phyloP scores from a whole-genome alignment of 1,140 invertebrate species.

The Drosophila melanogaster region DNA sequence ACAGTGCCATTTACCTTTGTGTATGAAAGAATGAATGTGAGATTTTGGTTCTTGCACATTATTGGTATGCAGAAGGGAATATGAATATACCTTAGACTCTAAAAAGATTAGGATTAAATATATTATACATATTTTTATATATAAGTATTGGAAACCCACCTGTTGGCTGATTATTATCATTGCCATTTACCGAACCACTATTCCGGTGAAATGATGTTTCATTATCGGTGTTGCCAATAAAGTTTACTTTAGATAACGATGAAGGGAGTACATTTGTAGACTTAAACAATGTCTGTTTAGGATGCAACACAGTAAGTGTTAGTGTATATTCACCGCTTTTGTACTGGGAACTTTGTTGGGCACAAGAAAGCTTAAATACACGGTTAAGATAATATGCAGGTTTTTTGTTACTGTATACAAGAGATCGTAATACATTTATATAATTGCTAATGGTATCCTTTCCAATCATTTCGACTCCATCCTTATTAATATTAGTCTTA shows the following conservation, averaged over 20 bases:
- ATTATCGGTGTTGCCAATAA: slow-evolving; percentile 29
- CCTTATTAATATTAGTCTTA: slow-evolving; percentile 86
- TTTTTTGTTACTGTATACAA: slow-evolving; percentile 96
- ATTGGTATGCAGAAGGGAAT: slow-evolving; percentile 76
- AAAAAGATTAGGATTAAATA: slow-evolving; percentile 14
- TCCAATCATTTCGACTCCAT: slow-evolving; percentile 92
- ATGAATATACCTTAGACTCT: slow-evolving; percentile 77
- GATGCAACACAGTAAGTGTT: slow-evolving; percentile 91
- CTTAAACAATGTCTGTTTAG: slow-evolving; percentile 85
- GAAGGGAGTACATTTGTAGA: slow-evolving; percentile 51
- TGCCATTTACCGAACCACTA: slow-evolving; percentile 9
- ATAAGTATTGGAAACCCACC: slow-evolving; percentile 21
- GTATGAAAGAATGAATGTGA: slow-evolving; percentile 67
- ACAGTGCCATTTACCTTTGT: slow-evolving; percentile 59
- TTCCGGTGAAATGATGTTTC: slow-evolving; percentile 23
- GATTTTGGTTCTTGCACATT: slow-evolving; percentile 79
- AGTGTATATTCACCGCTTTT: slow-evolving; percentile 96
- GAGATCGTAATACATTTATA: slow-evolving; percentile 90
- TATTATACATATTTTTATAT: background rate
- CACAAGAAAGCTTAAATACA: slow-evolving; percentile 97
- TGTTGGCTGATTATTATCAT: slow-evolving; percentile 29
- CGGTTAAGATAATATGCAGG: slow-evolving; percentile 97
- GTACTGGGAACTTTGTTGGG: slow-evolving; percentile 96
- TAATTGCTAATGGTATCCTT: slow-evolving; percentile 94
- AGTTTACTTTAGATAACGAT: slow-evolving; percentile 14